A percentile compares a stretch with the other conserved stretches of the same genome.
These are phyloP conservation scores for Cossypha heuglini DNA, from an alignment of 2,797 vertebrate species.

Conservation along the genomic window DNA sequence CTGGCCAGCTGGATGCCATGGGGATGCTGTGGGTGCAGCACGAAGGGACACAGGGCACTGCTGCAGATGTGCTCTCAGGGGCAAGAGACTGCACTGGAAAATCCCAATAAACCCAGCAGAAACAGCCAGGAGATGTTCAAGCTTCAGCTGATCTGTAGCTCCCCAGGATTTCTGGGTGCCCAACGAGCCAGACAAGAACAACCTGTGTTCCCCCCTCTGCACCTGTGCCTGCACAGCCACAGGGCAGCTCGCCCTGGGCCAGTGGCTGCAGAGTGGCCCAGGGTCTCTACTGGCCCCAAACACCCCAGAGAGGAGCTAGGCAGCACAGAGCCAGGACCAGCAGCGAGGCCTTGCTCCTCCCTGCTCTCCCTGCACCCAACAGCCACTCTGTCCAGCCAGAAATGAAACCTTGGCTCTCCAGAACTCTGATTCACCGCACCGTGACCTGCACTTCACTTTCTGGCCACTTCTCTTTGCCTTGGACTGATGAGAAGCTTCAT, in stretches of 20 bases:
- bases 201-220: background rate
- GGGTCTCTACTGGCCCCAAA: background rate
- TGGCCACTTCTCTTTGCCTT: background rate
- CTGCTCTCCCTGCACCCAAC: background rate
- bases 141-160: background rate
- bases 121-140: background rate
- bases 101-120: background rate
- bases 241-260: background rate
- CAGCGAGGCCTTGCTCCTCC: background rate
- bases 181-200: background rate
- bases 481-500: background rate
- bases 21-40: background rate
- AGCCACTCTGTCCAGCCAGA: background rate
- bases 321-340: background rate
- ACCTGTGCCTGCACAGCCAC: rapidly evolving
- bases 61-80: background rate
- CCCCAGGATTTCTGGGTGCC: background rate
- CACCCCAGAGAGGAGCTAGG: background rate
- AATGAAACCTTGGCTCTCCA: background rate
- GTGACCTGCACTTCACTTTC: background rate
- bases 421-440: rapidly evolving
- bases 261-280: rapidly evolving
- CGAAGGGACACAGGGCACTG: rapidly evolving
- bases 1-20: background rate
- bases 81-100: background rate